Base-by-base conservation (phyloP, 2,797 vertebrate genomes). In the Neoniphon sammara region DNA sequence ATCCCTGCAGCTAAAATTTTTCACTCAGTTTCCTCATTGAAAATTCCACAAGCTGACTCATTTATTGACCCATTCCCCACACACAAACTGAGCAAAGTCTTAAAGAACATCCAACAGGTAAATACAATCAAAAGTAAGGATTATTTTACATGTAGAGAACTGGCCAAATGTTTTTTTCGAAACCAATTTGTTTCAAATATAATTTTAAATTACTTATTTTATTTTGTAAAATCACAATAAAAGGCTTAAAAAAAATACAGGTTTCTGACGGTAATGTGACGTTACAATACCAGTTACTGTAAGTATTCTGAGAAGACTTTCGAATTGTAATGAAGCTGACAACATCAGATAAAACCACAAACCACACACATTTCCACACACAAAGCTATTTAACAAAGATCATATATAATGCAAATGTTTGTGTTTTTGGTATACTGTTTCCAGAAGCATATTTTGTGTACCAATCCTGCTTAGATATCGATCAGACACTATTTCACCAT, bases 151-250 rank as follows among this genome's bases (percentile, higher is more conserved):
- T 89, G 73, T 72, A 47, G 73, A 27, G 57, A 90, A 84, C 57
- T 86, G 81, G 86, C 76, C 86, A 88, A 89, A 87, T 72, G 73
- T 85, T 69, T 84, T 87, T 27, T 27, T 27, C 62, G 77, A 64
- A 44, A 84, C 70, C 58, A 25, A 71, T 79, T 68, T 84, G 87
- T 87, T 85, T 21, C 10, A 30, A 21, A 21, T 71, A 39, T 30
- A 18, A 81, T 81, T 88, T 87, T 85, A 88, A 67, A 81, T 88
- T 75, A 79, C 72, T 65, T 76, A 80, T 72, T 80, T 56, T 47
- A 23, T 58, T 87, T 91, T 88, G 69, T 90, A 90, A 75, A 75
- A 77, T 82, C 73, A 82, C 69, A 92, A 89, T 91, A 89, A 91
- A 92, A 61, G 81, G 56, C 59, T 89, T 7, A 82, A 87, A 76